Evolutionary conservation across 2,797 vertebrate genomes (phyloP), one percentile per base, ranked within the genome.

Genomic region (Cottoperca gobio): DNA sequence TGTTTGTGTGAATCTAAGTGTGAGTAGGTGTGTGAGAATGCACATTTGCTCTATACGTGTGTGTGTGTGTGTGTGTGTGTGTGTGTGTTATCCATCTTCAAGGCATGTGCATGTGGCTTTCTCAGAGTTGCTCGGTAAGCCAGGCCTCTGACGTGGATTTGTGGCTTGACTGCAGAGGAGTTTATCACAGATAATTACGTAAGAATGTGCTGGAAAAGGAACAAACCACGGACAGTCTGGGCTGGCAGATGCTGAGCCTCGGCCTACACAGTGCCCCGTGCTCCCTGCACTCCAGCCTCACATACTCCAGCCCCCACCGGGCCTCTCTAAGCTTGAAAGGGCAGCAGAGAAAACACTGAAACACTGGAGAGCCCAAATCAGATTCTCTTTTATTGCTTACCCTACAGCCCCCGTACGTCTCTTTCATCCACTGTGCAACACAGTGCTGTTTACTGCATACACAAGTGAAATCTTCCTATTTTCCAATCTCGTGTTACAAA

Each of bases 131-230:
- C 88, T 89, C 46, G 13, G 86, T 79, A 86, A 90, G 89, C 89
- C 88, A 81, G 87, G 88, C 76, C 85, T 83, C 80, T 86, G 88
- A 89, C 90, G 89, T 91, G 89, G 90, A 89, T 93, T 90, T 93
- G 90, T 86, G 89, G 89, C 82, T 91, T 78, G 78, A 89, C 88
- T 91, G 90, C 90, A 89, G 86, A 92, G 88, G 85, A 90, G 92
- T 92, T 91, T 92, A 93, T 93, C 92, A 88, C 88, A 92, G 91
- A 93, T 93, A 92, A 92, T 93, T 94, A 90, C 85, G 40, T 86
- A 92, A 92, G 89, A 93, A 93, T 93, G 88, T 86, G 82, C 85
- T 92, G 91, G 92, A 91, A 90, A 80, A 85, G 81, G 86, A 91
- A 92, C 86, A 92, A 88, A 91, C 91, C 91, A 88, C 69, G 74